Base-by-base conservation (phyloP, 2,113 vertebrate species). In the Pterocles burchelli region DNA sequence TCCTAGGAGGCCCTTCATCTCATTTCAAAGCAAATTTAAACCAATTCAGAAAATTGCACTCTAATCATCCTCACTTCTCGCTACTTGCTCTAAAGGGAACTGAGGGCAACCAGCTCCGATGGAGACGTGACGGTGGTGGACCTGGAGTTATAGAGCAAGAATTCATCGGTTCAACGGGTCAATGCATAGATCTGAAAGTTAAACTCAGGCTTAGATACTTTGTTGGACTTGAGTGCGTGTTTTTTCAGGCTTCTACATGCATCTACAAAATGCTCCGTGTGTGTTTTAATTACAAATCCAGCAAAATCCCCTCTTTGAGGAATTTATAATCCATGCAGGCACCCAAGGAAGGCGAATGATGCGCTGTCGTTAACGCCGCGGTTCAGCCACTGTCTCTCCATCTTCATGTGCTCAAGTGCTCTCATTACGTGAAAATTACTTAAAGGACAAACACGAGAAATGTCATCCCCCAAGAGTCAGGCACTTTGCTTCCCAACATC, bases 391-490 rank as follows among this genome's bases (percentile, higher is more conserved):
- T 58, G 62, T 52, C 74, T 22, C 67, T 26, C 91, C 79, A 48
- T 26, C 84, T 67, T 61, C n/a, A 31, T 5, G 46, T 22, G 52
- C 52, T 87, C 77, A 89, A 89, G 58, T 52, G 81, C 62, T 72
- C 89, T 67, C 62, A 14, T 72, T 48, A 67, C 1, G 2, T 0
- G 26, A 76, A 62, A 90, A 80, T 80, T 67, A 76, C 73, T 92
- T 62, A 62, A 90, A 90, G 78, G 95, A 84, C 43, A 57, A 80
- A 43, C 58, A 38, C 0, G 1, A 91, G 91, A 80, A 94, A 87
- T 88, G 89, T 58, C 92, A 89, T 38, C 67, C 77, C 92, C 58
- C 92, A 76, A 10, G 77, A 90, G 86, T 24, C 48, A 29, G 58
- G 48, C 49, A 79, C 70, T 89, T 75, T 13, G n/a, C 89, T 71